Base-by-base conservation (phyloP, 2,797 vertebrate genomes). In the Halcyon smyrnensis region DNA sequence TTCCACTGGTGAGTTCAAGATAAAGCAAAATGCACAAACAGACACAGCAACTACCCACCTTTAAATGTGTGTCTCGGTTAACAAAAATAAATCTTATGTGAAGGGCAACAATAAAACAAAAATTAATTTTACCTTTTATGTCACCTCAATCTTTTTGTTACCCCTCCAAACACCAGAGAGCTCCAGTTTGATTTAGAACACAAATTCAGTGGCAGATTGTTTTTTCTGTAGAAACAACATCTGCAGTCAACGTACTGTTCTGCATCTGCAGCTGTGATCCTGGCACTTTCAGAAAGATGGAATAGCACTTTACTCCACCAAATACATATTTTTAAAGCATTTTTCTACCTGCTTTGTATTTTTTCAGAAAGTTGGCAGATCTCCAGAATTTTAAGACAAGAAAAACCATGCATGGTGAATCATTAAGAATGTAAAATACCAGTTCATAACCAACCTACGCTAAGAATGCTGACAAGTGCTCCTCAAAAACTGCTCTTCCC, bases 321-420 rank as follows among this genome's bases (percentile, higher is more conserved):
- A 95, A 96, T 68, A 79, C 3, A 59, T 45, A 91, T 96, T 97
- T 96, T 95, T 86, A 96, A 97, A 96, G 78, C 74, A 94, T 93
- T 96, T 95, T 96, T 65, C 83, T 97, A 95, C 56, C 88, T 95
- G 87, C 73, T 97, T 67, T 90, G 93, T 97, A 97, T 96, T 96
- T 87, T 95, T 96, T 84, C 70, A 89, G 74, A 91, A 48, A 85
- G 62, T 32, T 87, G 70, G 71, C 24, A 86, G 56, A 25, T 65
- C 23, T 91, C 30, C 36, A 78, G 36, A 89, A 93, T 64, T 75
- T 73, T 78, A 84, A 77, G 57, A 87, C 50, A 59, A 74, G 15
- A 81, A 64, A 77, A 87, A 45, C 60, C 32, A 64, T 13, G 15
- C 24, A 48, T 32, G 16, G 14, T 45, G n/a, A 88, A 79, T 89